These are phyloP conservation scores for Ormyrus thymus DNA, from an alignment of 2,888 invertebrate genomes.

Conservation along the genomic window DNA sequence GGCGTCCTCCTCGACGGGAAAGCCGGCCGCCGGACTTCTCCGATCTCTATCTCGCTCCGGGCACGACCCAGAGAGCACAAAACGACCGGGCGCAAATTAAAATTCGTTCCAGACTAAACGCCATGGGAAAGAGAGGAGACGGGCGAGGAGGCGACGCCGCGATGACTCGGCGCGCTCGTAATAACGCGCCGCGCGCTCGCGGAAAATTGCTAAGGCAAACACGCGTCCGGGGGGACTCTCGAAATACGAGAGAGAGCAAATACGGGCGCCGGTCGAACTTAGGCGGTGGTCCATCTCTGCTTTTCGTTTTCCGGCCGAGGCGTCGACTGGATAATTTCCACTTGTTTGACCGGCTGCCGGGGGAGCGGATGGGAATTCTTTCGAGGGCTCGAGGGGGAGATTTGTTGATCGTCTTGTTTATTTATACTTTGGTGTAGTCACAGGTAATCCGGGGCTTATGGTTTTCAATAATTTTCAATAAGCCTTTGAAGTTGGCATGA, in stretches of 20 bases:
- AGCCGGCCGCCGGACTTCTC: neutral
- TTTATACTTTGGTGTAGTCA: too few relatives aligned
- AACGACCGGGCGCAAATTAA: conserved; percentile 27
- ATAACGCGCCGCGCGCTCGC: neutral
- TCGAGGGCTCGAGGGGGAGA: neutral
- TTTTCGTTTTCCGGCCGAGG: conserved; percentile 17
- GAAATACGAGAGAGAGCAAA: conserved; percentile 15
- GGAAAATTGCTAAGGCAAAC: conserved; percentile 47
- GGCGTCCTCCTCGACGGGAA: neutral
- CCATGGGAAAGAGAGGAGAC: too few relatives aligned
- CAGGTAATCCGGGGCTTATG: too few relatives aligned
- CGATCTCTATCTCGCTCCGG: conserved; percentile 38
- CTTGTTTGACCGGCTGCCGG: neutral
- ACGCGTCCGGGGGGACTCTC: neutral
- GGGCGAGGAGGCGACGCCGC: neutral
- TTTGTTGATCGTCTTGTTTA: neutral
- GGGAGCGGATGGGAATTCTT: too few relatives aligned
- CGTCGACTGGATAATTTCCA: conserved; percentile 47
- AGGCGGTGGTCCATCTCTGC: conserved; percentile 19
- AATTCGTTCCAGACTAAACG: conserved; percentile 27
- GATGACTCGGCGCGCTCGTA: neutral
- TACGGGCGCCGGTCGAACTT: neutral
- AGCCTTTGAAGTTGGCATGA: too few relatives aligned
- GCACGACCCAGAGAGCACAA: neutral
- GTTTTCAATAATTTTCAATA: too few relatives aligned